Base-by-base conservation (phyloP, 2,113 vertebrate genomes). In the Lepisosteus oculatus region DNA sequence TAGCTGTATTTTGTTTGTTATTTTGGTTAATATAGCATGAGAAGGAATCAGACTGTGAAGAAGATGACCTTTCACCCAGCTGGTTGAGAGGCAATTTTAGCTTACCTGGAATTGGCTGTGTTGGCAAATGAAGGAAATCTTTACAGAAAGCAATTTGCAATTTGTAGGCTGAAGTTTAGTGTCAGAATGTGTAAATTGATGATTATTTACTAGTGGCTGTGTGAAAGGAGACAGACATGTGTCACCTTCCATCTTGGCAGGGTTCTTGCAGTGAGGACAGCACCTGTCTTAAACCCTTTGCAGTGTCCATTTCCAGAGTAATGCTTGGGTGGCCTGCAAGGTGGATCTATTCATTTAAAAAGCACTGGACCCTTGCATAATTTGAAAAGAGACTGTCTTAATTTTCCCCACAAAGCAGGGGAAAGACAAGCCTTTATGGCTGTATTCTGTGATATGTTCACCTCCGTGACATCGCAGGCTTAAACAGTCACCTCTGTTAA, bases 141-240 rank as follows among this genome's bases (percentile, higher is more conserved):
- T 79, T 83, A 76, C 84, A 86, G 81, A 82, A 72, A 82, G 79
- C 68, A 86, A 85, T 87, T 84, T 85, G 76, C 86, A 84, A 68
- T 74, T 74, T 74, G 66, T 74, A 68, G 78, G 72, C 68, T 78
- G 72, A 67, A 70, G 62, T 78, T 82, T 84, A 80, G 80, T 82
- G 79, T 72, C 76, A 67, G 74, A 78, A 82, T 77, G 81, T 77
- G 76, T 84, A 85, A 85, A 87, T 75, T 85, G 81, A 85, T 86
- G 80, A 88, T 88, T 86, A 87, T 89, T 86, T 87, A 89, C 83
- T 78, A 68, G 78, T 44, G 42, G 81, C 70, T 47, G 68, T 80
- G 75, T 66, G 80, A 78, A 79, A 69, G 74, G 74, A 78, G 77
- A 84, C 76, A 76, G 82, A 79, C 80, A 74, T 59, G 75, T 78